These are phyloP conservation scores for Arion vulgaris DNA, from an alignment of 1,140 invertebrate species.

Conservation along the genomic window DNA sequence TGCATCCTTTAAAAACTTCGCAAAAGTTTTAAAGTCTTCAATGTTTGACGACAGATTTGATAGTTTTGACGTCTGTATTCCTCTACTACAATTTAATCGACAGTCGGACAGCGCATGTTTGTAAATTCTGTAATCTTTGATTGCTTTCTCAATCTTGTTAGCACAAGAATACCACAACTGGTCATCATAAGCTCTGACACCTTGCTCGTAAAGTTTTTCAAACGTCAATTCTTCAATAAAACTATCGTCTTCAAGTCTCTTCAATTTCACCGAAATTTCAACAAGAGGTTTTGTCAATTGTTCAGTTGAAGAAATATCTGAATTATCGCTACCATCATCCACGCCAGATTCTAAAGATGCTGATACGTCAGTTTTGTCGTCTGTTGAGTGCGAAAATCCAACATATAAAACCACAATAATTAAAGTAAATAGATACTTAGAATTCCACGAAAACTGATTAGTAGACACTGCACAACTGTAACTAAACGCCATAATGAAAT, in stretches of 20 bases:
- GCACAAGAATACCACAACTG: slow-evolving; percentile 82
- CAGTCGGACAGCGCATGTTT: slow-evolving; percentile 73
- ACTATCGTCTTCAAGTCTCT: background rate
- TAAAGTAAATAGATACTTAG: background rate
- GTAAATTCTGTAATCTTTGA: slow-evolving; percentile 73
- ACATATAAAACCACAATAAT: background rate
- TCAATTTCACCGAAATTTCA: background rate
- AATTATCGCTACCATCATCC: background rate
- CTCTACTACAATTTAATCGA: slow-evolving; percentile 75
- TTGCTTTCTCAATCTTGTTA: slow-evolving; percentile 75
- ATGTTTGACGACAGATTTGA: slow-evolving; percentile 32
- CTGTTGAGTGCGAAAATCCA: background rate
- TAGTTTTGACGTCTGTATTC: slow-evolving; percentile 35
- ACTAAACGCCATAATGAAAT: background rate
- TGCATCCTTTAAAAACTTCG: slow-evolving; percentile 78
- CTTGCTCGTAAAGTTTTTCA: slow-evolving; percentile 74
- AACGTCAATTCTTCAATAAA: slow-evolving; percentile 51
- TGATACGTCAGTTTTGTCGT: background rate
- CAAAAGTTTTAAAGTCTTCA: slow-evolving; percentile 78
- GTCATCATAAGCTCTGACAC: slow-evolving; percentile 79
- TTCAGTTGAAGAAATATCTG: background rate
- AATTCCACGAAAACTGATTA: background rate
- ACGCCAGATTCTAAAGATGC: background rate
- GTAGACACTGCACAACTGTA: background rate
- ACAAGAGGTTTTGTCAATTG: background rate